phyloP scores from a whole-genome alignment of 2,888 invertebrate species.

The Hypena proboscidalis region DNA sequence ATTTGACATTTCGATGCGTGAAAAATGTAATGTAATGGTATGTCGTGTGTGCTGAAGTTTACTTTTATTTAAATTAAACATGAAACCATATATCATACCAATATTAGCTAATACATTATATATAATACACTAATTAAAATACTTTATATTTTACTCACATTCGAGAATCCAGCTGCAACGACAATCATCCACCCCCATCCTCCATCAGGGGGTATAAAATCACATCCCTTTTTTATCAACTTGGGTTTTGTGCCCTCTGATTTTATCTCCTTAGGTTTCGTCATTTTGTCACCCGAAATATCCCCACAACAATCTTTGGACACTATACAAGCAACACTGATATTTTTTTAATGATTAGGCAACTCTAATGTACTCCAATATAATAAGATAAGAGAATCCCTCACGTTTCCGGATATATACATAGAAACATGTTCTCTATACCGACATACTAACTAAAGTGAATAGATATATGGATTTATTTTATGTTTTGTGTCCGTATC shows the following conservation, averaged over 20 bases:
- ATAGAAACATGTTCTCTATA: conserved; percentile 37
- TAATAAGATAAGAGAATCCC: conserved; percentile 25
- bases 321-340: conserved; percentile 52
- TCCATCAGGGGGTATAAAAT: conserved; percentile 90
- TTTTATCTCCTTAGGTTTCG: conserved; percentile 55
- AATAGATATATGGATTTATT: conserved; percentile 25
- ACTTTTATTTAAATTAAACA: too few relatives aligned
- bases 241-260: conserved; percentile 58
- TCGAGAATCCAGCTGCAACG: conserved; percentile 89
- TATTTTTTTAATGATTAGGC: conserved; percentile 43
- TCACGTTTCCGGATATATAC: conserved; percentile 36
- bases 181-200: conserved; percentile 92
- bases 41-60: too few relatives aligned
- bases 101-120: too few relatives aligned
- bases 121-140: too few relatives aligned
- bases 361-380: conserved; percentile 15
- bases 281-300: conserved; percentile 50
- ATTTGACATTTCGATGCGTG: too few relatives aligned
- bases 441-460: conserved; percentile 31
- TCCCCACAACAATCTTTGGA: conserved; percentile 36
- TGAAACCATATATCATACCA: too few relatives aligned
- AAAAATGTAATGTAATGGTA: too few relatives aligned
- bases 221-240: conserved; percentile 76
- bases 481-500: conserved; percentile 25
- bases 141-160: conserved; percentile 86